These are phyloP conservation scores for Trematomus loennbergii DNA, from an alignment of 2,113 vertebrate species.

Conservation along the genomic window DNA sequence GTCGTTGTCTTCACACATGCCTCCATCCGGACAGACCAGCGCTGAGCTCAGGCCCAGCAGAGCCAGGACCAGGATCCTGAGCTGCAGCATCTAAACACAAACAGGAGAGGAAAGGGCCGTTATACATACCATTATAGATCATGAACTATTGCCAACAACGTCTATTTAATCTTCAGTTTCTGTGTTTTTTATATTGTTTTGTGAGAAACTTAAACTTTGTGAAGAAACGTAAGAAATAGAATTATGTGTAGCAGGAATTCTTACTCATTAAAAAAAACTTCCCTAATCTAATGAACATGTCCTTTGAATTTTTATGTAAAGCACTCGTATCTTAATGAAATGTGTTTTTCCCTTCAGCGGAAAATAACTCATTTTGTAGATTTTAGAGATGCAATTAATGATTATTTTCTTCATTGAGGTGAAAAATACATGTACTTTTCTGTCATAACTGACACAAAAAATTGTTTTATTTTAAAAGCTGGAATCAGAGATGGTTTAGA, in stretches of 20 bases:
- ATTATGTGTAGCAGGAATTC: conserved; percentile 5
- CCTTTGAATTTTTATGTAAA: neutral
- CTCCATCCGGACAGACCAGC: conserved; percentile 83
- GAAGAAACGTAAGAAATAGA: neutral
- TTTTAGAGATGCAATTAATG: neutral
- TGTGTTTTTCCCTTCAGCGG: no score
- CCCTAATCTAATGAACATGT: neutral
- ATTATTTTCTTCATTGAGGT: neutral
- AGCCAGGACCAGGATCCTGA: conserved; percentile 43
- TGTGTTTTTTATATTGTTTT: neutral
- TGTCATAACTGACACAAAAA: neutral
- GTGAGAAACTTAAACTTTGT: neutral
- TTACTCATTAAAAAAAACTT: conserved; percentile 17
- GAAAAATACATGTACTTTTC: neutral
- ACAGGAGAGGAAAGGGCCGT: neutral
- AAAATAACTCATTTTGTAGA: neutral
- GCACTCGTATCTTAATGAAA: neutral
- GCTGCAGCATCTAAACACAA: conserved; percentile 49
- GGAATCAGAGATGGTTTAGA: neutral
- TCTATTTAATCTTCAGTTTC: conserved; percentile 26
- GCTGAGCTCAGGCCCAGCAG: conserved; percentile 73
- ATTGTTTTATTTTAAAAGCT: neutral
- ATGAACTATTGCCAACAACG: neutral
- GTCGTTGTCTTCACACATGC: conserved; percentile 78
- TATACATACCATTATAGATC: neutral